Conservation (phyloP, 2,888 invertebrate species). For the Microchrysa polita region DNA sequence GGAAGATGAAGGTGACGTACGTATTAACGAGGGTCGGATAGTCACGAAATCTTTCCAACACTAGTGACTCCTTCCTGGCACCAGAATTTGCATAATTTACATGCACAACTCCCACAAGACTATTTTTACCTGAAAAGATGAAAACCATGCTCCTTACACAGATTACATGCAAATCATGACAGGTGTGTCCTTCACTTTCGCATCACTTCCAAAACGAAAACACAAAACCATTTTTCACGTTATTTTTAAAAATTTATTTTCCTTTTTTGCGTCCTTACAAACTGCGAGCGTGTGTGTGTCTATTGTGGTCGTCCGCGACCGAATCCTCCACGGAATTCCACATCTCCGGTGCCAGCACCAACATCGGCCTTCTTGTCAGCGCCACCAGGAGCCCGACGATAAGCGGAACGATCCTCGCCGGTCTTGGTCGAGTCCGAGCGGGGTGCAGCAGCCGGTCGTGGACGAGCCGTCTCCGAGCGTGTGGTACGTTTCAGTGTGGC, state of each 20-base stretch:
- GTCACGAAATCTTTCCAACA: too few species aligned
- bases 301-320: slow-evolving; percentile 73
- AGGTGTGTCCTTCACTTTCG: too few species aligned
- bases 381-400: slow-evolving; percentile 78
- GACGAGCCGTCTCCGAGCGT: slow-evolving; percentile 84
- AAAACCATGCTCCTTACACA: too few species aligned
- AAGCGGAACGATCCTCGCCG: slow-evolving; percentile 84
- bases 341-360: slow-evolving; percentile 90
- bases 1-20: too few species aligned
- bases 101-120: too few species aligned
- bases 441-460: slow-evolving; percentile 75
- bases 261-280: slow-evolving; percentile 25
- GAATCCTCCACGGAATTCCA: slow-evolving; percentile 91
- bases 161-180: too few species aligned
- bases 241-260: background rate
- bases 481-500: slow-evolving; percentile 94
- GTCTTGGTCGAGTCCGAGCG: slow-evolving; percentile 76
- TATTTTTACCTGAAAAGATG: too few species aligned
- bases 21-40: too few species aligned
- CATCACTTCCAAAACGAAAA: too few species aligned
- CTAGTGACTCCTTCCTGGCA: too few species aligned
- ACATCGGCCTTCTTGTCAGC: slow-evolving; percentile 97
- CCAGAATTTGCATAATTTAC: too few species aligned
- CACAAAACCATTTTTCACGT: too few species aligned
- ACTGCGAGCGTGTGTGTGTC: slow-evolving; percentile 15